phyloP scores from a whole-genome alignment of 2,888 invertebrate genomes.

The Brachypalpus laphriformis region DNA sequence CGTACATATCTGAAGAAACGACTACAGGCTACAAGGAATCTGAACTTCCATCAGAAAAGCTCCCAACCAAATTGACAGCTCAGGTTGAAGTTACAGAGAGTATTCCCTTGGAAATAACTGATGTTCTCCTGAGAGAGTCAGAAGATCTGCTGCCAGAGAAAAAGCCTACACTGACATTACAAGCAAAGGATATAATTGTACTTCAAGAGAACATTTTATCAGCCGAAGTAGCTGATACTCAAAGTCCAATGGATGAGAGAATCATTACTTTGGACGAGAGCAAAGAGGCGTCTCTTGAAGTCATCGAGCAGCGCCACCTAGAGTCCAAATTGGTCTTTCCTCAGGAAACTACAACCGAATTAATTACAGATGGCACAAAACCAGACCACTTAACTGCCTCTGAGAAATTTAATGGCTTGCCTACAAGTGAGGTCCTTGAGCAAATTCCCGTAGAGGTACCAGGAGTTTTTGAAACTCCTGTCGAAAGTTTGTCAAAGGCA shows the following conservation, averaged over 20 bases:
- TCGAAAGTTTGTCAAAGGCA: constrained; percentile 84
- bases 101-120: constrained; percentile 79
- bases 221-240: constrained; percentile 85
- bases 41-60: constrained; percentile 82
- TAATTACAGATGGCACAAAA: constrained; percentile 14
- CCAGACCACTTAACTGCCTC: constrained; percentile 80
- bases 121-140: constrained; percentile 52
- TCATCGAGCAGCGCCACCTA: constrained; percentile 86
- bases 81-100: constrained; percentile 79
- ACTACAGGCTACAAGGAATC: constrained; percentile 89
- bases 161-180: constrained; percentile 40
- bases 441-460: constrained; percentile 86
- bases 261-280: constrained; percentile 83
- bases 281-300: constrained; percentile 85
- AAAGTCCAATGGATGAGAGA: constrained; percentile 86
- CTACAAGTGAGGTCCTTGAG: constrained; percentile 77
- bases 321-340: constrained; percentile 76
- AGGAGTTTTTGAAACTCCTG: constrained; percentile 84
- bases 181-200: constrained; percentile 82
- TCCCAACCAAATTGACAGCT: constrained; percentile 81
- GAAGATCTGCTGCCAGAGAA: constrained; percentile 73
- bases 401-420: constrained; percentile 82
- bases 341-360: constrained; percentile 43
- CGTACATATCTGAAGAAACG: constrained; percentile 86
- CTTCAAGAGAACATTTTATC: constrained; percentile 85